Base-by-base conservation (phyloP, 2,797 vertebrate genomes). In the Gobionotothen gibberifrons region DNA sequence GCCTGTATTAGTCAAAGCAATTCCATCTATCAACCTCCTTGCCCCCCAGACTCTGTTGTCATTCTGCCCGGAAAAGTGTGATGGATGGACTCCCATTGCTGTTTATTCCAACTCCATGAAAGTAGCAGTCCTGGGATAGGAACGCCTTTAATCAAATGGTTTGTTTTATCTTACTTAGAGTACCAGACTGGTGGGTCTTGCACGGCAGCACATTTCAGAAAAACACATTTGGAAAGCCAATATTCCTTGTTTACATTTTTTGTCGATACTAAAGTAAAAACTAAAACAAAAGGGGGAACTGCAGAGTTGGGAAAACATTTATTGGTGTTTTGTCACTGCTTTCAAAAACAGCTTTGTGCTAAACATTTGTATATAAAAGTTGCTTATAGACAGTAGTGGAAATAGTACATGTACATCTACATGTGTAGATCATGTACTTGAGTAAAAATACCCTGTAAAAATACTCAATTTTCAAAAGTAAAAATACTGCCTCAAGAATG, bases 1-100 rank as follows among this genome's bases (percentile, higher is more conserved):
- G 83, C 75, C 58, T 40, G 46, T 72, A 82, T 85, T 83, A 88
- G 72, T 88, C 85, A 86, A 87, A 89, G 77, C 85, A 69, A 65
- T 87, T 88, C 84, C 64, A 81, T 86, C 82, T 56, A 69, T 89
- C 90, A 84, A 63, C 74, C 72, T 57, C 72, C 47, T 62, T 49
- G 6, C 40, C 36, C 21, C 58, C 54, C 67, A 70, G 1, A 15
- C 82, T 75, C 74, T 46, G 48, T 26, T 82, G 83, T 82, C 87
- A 65, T 32, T 68, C 72, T 56, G 63, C 57, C 49, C 64, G 54
- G 47, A 71, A 65, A 66, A 80, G 62, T 62, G 78, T 86, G 88
- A 92, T 83, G 76, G 86, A 90, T 89, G 67, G 72, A 87, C 84
- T 88, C 67, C 53, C 65, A 74, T 72, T 15, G 22, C 81, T 68